Evolutionary conservation across 2,797 vertebrate genomes (phyloP).

Genomic region (Xenopus petersii): DNA sequence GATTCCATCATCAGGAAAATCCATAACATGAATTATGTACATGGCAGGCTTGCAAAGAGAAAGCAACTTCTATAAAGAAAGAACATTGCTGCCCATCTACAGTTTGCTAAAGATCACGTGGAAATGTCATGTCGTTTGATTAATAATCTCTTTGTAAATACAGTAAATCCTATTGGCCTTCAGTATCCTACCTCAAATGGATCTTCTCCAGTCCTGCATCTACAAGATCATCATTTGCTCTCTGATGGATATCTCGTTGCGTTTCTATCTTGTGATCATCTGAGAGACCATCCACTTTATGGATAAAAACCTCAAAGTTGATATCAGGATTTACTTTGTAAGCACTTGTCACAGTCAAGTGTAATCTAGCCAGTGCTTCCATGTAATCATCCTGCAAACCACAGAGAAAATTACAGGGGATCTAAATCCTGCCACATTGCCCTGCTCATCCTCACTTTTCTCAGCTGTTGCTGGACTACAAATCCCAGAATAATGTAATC

Average conservation of each 20-base stretch:
- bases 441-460: too few species aligned
- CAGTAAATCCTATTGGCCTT: not conserved
- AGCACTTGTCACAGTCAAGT: conserved; percentile 88
- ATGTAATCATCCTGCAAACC: conserved; percentile 85
- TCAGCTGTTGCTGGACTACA: too few species aligned
- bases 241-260: conserved; percentile 88
- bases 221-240: conserved; percentile 85
- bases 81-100: too few species aligned
- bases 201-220: conserved; percentile 86
- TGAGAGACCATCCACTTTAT: conserved; percentile 91
- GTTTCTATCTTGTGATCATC: conserved; percentile 95
- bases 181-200: conserved; percentile 83
- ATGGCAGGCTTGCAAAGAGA: too few species aligned
- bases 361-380: conserved; percentile 85
- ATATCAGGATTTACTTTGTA: conserved; percentile 92
- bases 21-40: too few species aligned
- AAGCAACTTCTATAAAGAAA: too few species aligned
- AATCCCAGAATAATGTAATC: too few species aligned
- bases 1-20: too few species aligned
- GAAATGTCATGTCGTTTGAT: too few species aligned
- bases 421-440: too few species aligned
- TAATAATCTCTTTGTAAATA: not conserved
- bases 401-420: conserved; percentile 25
- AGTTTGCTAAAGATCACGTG: too few species aligned
- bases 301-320: conserved; percentile 94